These are phyloP conservation scores for Poeciliopsis retropinna DNA, from an alignment of 2,113 vertebrate genomes.

Conservation along the genomic window DNA sequence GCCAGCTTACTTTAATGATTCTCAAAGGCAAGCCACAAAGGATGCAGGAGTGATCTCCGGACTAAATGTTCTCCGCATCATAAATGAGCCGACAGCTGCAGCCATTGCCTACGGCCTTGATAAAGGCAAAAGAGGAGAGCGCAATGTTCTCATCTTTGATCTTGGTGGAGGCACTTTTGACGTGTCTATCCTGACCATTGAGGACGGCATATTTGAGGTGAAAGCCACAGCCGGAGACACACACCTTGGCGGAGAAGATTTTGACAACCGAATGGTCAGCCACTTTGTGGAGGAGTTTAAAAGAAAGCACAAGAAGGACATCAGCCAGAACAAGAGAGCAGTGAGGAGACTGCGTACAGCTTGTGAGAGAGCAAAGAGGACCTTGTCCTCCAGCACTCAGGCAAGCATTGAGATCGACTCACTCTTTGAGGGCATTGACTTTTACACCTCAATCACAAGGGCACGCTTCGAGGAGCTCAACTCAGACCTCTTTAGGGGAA, in stretches of 20 bases:
- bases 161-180: constrained; percentile 75
- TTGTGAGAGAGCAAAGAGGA: constrained; percentile 76
- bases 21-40: constrained; percentile 93
- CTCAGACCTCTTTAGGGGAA: constrained; percentile 74
- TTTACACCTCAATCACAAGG: constrained; percentile 76
- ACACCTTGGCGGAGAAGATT: constrained; percentile 73
- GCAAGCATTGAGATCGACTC: constrained; percentile 75
- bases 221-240: constrained; percentile 76
- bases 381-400: constrained; percentile 74
- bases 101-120: constrained; percentile 93
- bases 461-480: constrained; percentile 78
- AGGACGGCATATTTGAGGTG: constrained; percentile 79
- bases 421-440: constrained; percentile 74
- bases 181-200: constrained; percentile 76
- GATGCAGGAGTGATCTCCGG: constrained; percentile 91
- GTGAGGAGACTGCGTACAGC: constrained; percentile 72
- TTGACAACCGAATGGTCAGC: constrained; percentile 73
- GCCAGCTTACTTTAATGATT: constrained; percentile 94
- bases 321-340: constrained; percentile 72
- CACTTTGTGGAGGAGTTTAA: constrained; percentile 77
- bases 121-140: constrained; percentile 78
- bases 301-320: constrained; percentile 74
- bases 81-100: constrained; percentile 92
- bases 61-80: constrained; percentile 90
- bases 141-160: constrained; percentile 76